Evolutionary conservation across 2,888 invertebrate genomes (phyloP), one percentile per base, ranked within the genome.

Genomic region (Eupithecia dodoneata): DNA sequence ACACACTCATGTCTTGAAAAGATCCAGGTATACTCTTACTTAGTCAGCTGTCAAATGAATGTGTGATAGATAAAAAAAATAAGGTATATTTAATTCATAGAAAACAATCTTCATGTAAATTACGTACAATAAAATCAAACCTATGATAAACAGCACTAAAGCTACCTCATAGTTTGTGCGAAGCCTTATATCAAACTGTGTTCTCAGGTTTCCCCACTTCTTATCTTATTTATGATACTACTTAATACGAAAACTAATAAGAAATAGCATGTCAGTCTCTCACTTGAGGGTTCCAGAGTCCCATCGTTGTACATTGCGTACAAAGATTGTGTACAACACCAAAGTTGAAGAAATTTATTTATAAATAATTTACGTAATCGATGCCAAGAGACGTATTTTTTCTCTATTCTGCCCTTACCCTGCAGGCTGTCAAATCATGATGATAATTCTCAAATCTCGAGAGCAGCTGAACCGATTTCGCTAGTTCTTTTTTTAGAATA

Each of bases 161-260:
- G n/a, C 67, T 69, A 18, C 45, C 67, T n/a, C 15, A 15, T 69
- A 42, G 67, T 69, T 44, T 69, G 44, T 44, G 45, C 44, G 44
- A 42, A 67, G 63, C 63, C 63, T 63, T 69, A 67, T 69, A 4
- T 45, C 67, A 44, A 69, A 44, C 44, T 42, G 10, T 44, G 18
- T n/a, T 66, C n/a, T 69, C 67, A 69, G 67, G 7, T 69, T 69
- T 69, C 44, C 67, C 67, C 67, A n/a, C 45, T 42, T 44, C 44
- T 69, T 69, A 69, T 69, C 67, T 45, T 45, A 18, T 44, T 66
- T 69, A 45, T n/a, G 44, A n/a, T 69, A 41, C 13, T 15, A 41
- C 41, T 18, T n/a, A 67, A n/a, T 44, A 44, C 6, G 42, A 42
- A 41, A 67, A 67, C 15, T 44, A 44, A 44, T n/a, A n/a, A 44